Percentiles rank a stretch among this genome's conserved stretches.
phyloP scores from a whole-genome alignment of 2,888 invertebrate genomes.

The Syrphus vitripennis region DNA sequence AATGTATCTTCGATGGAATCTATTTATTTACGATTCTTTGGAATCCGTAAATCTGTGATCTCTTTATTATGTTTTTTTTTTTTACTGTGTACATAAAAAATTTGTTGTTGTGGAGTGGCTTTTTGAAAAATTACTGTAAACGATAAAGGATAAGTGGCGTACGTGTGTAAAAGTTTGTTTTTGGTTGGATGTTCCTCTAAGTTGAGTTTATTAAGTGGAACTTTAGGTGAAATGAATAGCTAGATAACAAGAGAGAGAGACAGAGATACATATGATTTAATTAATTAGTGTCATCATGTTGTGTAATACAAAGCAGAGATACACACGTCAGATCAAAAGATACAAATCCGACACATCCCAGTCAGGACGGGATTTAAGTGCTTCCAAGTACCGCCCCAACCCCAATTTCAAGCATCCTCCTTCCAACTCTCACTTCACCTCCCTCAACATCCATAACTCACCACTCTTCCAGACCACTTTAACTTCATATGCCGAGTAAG shows the following conservation, averaged over 20 bases:
- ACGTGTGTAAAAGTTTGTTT: too few species aligned
- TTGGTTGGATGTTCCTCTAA: neutral
- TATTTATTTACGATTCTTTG: slow-evolving; percentile 19
- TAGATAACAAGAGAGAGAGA: neutral
- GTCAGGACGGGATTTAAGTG: slow-evolving; percentile 45
- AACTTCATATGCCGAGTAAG: neutral
- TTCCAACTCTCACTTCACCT: neutral
- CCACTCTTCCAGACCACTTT: neutral
- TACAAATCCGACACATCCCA: slow-evolving; percentile 12
- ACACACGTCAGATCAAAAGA: slow-evolving; percentile 1
- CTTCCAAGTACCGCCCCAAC: neutral
- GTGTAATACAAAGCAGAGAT: slow-evolving; percentile 37
- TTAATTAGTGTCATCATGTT: slow-evolving; percentile 68
- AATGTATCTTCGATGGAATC: slow-evolving; percentile 29
- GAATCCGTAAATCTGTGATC: slow-evolving; percentile 29
- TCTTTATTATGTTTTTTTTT: neutral
- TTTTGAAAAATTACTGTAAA: slow-evolving; percentile 15
- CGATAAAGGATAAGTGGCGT: neutral
- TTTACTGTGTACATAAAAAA: neutral
- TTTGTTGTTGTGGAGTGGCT: neutral
- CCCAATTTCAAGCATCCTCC: neutral
- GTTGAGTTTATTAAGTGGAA: slow-evolving; percentile 23
- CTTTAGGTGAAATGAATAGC: slow-evolving; percentile 34
- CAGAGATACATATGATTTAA: slow-evolving; percentile 57
- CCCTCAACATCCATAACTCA: neutral